phyloP scores from a whole-genome alignment of 2,113 vertebrate species.

The Aptenodytes patagonicus region DNA sequence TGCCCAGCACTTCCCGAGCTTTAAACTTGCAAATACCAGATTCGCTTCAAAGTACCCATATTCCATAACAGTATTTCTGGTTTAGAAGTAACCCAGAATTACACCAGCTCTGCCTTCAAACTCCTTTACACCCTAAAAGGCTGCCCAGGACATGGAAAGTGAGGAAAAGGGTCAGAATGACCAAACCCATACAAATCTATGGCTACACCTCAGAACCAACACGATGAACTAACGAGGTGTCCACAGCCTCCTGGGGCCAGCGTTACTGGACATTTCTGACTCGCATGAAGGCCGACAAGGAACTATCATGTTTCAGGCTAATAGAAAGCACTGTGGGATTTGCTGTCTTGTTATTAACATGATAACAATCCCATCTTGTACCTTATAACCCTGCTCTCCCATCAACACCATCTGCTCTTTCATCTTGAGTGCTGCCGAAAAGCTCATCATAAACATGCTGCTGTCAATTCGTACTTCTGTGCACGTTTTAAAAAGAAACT shows the following conservation, averaged over 20 bases:
- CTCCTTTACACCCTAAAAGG: neutral
- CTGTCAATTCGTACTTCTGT: neutral
- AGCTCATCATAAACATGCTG: neutral
- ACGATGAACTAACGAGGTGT: neutral
- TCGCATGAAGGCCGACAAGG: neutral
- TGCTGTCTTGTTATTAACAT: constrained; percentile 43
- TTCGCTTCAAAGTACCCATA: neutral
- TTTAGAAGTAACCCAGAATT: neutral
- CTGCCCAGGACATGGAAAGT: neutral
- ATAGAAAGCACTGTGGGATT: neutral
- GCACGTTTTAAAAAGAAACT: neutral
- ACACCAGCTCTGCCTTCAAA: neutral
- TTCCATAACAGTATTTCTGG: neutral
- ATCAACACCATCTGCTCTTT: constrained; percentile 59
- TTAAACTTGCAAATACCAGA: neutral
- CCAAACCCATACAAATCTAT: neutral
- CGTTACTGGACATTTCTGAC: neutral
- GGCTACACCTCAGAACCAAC: neutral
- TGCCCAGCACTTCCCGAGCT: neutral
- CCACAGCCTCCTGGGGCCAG: neutral
- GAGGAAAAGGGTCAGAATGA: neutral
- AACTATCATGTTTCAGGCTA: neutral
- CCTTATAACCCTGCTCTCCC: constrained; percentile 1
- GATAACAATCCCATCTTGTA: constrained; percentile 30
- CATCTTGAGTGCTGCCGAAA: constrained; percentile 3